phyloP scores from a whole-genome alignment of 2,797 vertebrate species.

The Sarcophilus harrisii region DNA sequence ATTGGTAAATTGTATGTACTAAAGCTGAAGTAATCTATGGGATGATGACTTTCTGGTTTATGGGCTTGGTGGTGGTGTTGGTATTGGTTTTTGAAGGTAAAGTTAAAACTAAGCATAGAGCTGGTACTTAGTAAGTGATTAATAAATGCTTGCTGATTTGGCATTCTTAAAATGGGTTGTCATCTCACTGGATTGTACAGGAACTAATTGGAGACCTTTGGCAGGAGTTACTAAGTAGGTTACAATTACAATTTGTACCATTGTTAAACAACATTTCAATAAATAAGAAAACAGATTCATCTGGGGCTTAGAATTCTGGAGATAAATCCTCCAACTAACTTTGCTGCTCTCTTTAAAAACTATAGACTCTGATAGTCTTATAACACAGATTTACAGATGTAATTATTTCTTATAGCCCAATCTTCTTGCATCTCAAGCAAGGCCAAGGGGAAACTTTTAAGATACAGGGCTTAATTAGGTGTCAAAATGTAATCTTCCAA shows the following conservation, averaged over 20 bases:
- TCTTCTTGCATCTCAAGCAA: neutral
- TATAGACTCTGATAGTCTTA: neutral
- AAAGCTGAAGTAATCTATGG: neutral
- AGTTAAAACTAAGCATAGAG: neutral
- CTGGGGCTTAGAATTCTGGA: neutral
- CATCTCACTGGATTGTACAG: neutral
- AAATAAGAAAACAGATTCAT: neutral
- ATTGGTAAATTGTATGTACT: neutral
- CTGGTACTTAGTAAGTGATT: neutral
- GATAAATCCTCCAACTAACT: neutral
- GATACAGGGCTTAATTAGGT: neutral
- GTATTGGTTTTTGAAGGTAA: neutral
- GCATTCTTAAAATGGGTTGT: neutral
- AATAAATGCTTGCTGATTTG: neutral
- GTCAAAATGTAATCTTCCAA: neutral
- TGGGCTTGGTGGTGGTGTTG: neutral
- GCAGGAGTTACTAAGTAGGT: neutral
- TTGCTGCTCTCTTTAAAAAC: neutral
- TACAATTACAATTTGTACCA: neutral
- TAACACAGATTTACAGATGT: neutral
- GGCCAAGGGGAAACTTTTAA: neutral
- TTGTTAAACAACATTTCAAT: neutral
- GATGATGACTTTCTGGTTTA: neutral
- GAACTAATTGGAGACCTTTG: neutral
- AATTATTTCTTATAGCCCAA: neutral